These are phyloP conservation scores for Ceratitis capitata DNA, from an alignment of 1,140 invertebrate genomes.

Conservation along the genomic window DNA sequence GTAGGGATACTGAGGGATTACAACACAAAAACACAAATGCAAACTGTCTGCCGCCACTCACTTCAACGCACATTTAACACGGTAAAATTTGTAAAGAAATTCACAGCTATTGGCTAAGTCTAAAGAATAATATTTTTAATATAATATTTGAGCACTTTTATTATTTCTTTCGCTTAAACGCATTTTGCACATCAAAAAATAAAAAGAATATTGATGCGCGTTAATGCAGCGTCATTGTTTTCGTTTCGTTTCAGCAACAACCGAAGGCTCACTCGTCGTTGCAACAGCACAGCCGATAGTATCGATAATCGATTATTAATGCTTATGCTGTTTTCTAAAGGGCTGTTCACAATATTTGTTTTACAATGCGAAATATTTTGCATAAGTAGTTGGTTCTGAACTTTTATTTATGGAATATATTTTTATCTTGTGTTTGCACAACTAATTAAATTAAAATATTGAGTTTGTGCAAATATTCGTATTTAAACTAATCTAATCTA, in stretches of 20 bases:
- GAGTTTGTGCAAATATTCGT: too few relatives aligned
- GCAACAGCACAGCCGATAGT: not conserved
- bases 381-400: too few relatives aligned
- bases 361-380: not conserved
- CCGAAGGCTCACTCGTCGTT: not conserved
- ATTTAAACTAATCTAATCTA: too few relatives aligned
- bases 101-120: not conserved
- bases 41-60: not conserved
- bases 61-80: not conserved
- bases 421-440: too few relatives aligned
- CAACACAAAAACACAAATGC: not conserved
- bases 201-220: too few relatives aligned
- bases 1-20: not conserved
- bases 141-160: not conserved
- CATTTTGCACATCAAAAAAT: too few relatives aligned
- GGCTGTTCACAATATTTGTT: not conserved
- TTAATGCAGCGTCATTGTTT: not conserved
- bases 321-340: not conserved
- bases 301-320: not conserved
- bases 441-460: too few relatives aligned
- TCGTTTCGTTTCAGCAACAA: not conserved
- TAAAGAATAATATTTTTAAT: not conserved
- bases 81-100: not conserved
- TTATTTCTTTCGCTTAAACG: not conserved
- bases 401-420: too few relatives aligned